Base-by-base conservation (phyloP, 2,888 invertebrate genomes). In the Tipula lateralis region DNA sequence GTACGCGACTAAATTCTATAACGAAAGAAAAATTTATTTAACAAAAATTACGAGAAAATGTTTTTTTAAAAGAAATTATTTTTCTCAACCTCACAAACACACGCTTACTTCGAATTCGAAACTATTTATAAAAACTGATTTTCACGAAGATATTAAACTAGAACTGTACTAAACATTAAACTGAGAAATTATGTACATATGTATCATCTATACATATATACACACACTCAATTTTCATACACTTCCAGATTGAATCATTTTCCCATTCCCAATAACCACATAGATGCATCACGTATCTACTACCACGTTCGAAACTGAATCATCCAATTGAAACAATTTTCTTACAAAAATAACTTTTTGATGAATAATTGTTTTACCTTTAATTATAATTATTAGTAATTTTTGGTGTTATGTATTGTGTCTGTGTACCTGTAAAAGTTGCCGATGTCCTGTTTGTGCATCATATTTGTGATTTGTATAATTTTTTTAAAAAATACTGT, bases 1-100 rank as follows among this genome's bases (percentile, higher is more conserved):
- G 87, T 87, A 86, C 86, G 86, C 86, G 86, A 87, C 86, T 87
- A 85, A 66, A 86, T 84, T 86, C 84, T 85, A 66, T 44, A 44
- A 16, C 12, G 66, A 66, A 66, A 7, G 44, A 50, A 66, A 44
- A 66, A 66, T 24, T 24, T 7, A 66, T 24, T 66, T 24, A 24
- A 66, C 19, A 9, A 66, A 66, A 66, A 24, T 50, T 50, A 4
- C 66, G 66, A 66, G 66, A 66, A 66, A 66, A 66, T 66, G 24
- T 24, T 24, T 24, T 66, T 66, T 66, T 12, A 2, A 44, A 19
- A 39, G n/a, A 24, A 66, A 24, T 66, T 13, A 66, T 66, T 66
- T 66, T 66, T 66, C 66, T 66, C 24, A 24, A 7, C 19, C 24
- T 24, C 66, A 66, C 66, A 66, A 66, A 66, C 12, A 66, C 24